Evolutionary conservation across 2,888 invertebrate genomes (phyloP).

Genomic region (Iphiclides podalirius): DNA sequence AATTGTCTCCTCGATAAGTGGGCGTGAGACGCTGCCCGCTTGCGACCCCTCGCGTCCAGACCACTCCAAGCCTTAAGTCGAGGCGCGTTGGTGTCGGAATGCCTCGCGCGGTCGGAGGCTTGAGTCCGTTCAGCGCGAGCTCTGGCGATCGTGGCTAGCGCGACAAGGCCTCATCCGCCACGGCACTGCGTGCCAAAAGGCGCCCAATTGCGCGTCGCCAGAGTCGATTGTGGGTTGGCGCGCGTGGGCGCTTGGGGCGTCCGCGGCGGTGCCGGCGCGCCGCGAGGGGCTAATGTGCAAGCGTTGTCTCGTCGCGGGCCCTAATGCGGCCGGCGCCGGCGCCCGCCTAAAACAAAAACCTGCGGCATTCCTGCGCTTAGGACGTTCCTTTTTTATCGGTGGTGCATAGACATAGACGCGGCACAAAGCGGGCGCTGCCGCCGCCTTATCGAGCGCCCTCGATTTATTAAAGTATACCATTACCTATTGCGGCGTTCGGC

Average conservation of each 20-base stretch:
- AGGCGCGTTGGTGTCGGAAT: background rate
- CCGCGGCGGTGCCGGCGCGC: background rate
- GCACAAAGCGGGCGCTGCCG: slow-evolving; percentile 61
- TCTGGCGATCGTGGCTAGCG: background rate
- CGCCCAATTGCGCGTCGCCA: background rate
- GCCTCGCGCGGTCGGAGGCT: background rate
- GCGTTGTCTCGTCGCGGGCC: slow-evolving; percentile 47
- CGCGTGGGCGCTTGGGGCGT: background rate
- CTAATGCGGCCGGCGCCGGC: slow-evolving; percentile 61
- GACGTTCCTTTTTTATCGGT: slow-evolving; percentile 66
- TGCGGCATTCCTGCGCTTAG: slow-evolving; percentile 74
- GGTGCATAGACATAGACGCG: slow-evolving; percentile 25
- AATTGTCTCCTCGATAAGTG: slow-evolving; percentile 70
- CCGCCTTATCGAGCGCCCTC: slow-evolving; percentile 24
- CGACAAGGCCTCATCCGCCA: slow-evolving; percentile 1
- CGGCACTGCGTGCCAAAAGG: background rate
- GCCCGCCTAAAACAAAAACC: slow-evolving; percentile 68
- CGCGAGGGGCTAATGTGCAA: slow-evolving; percentile 33
- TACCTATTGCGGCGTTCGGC: slow-evolving; percentile 13
- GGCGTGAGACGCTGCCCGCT: slow-evolving; percentile 49
- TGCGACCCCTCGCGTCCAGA: slow-evolving; percentile 13
- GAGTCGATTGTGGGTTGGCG: background rate
- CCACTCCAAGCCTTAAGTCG: background rate
- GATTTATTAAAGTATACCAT: slow-evolving; percentile 38
- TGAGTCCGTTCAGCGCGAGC: background rate